phyloP scores from a whole-genome alignment of 2,797 vertebrate genomes.

The Danio aesculapii region DNA sequence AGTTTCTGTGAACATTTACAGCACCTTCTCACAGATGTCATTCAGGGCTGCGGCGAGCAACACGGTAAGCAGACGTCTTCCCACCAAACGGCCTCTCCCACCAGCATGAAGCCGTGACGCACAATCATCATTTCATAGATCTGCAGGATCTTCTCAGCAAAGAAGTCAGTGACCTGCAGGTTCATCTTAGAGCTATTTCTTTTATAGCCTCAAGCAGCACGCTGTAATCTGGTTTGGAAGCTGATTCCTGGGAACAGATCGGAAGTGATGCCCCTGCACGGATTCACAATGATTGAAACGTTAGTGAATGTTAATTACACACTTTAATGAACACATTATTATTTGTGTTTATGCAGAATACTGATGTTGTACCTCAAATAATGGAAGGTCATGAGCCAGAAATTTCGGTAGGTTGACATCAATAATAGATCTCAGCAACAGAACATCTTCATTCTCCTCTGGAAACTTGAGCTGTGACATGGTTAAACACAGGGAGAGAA shows the following conservation, averaged over 20 bases:
- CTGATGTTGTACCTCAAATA: conserved; percentile 85
- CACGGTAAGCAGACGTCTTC: conserved; percentile 87
- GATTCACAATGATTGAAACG: conserved; percentile 4
- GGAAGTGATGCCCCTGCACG: conserved; percentile 88
- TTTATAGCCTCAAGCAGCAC: conserved; percentile 84
- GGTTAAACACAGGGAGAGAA: conserved; percentile 41
- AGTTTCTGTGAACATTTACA: neutral
- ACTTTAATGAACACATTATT: neutral
- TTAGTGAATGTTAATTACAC: neutral
- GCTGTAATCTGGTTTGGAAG: conserved; percentile 88
- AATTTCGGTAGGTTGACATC: conserved; percentile 94
- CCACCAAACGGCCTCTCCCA: conserved; percentile 92
- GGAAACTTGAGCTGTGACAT: conserved; percentile 84
- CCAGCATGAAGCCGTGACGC: conserved; percentile 92
- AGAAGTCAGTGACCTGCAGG: conserved; percentile 86
- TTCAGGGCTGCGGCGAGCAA: conserved; percentile 85
- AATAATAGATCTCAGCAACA: conserved; percentile 90
- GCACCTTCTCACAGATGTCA: conserved; percentile 86
- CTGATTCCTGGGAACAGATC: conserved; percentile 91
- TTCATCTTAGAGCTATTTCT: conserved; percentile 86
- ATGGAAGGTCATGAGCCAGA: conserved; percentile 88
- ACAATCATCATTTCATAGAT: conserved; percentile 95
- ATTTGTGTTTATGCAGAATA: neutral
- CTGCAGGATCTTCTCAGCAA: conserved; percentile 90
- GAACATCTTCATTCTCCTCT: conserved; percentile 89